phyloP scores from a whole-genome alignment of 2,113 vertebrate genomes.

The Jacana jacana region DNA sequence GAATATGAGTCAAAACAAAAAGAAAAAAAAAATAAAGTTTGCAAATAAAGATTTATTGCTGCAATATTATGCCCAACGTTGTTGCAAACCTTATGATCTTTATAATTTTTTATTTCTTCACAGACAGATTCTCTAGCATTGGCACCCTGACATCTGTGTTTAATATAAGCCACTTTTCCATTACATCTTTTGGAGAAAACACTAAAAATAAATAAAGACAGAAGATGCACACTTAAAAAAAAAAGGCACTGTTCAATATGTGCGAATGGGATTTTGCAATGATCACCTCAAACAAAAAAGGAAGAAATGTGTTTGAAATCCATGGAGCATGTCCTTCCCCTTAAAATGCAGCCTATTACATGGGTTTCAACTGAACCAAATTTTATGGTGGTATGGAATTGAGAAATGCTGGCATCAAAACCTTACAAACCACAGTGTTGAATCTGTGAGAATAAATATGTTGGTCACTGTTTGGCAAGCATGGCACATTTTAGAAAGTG shows the following conservation, averaged over 20 bases:
- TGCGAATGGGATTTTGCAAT: not conserved
- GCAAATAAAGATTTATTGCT: constrained; percentile 8
- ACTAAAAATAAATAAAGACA: constrained; percentile 4
- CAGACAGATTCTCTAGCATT: not conserved
- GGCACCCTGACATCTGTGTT: not conserved
- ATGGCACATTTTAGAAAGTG: not conserved
- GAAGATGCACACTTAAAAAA: not conserved
- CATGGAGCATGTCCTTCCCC: not conserved
- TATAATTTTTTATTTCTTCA: not conserved
- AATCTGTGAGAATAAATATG: not conserved
- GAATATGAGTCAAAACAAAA: not conserved
- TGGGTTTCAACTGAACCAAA: not conserved
- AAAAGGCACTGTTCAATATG: not conserved
- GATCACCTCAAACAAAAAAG: not conserved
- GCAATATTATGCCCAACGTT: not conserved
- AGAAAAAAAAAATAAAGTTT: not conserved
- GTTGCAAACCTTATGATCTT: not conserved
- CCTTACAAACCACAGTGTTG: not conserved
- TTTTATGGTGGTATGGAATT: not conserved
- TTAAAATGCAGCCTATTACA: not conserved
- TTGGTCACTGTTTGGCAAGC: not conserved
- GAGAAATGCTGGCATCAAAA: not conserved
- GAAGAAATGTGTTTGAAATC: not conserved
- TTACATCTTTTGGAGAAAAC: not conserved
- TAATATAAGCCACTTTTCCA: not conserved